Percentiles rank a stretch among this genome's conserved stretches.
Conservation (phyloP, 1,140 invertebrate genomes). For the Psix sp. region DNA sequence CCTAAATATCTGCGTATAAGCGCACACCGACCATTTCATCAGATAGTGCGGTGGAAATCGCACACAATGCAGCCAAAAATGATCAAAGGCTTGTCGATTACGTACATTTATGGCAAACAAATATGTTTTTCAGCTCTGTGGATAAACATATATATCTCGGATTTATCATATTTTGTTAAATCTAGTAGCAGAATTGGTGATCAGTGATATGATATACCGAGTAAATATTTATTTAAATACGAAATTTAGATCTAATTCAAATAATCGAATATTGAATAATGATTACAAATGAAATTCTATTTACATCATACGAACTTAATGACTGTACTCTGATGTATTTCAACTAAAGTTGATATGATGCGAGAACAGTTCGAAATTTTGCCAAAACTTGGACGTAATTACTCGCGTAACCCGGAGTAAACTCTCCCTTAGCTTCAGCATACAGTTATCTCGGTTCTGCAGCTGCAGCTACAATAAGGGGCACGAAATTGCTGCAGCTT, state of each 20-base stretch:
- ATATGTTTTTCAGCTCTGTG: not conserved
- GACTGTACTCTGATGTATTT: too few relatives aligned
- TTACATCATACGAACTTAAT: too few relatives aligned
- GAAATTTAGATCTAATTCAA: too few relatives aligned
- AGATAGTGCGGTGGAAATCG: conserved; percentile 17
- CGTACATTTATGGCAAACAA: conserved; percentile 20
- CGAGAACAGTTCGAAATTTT: conserved; percentile 20
- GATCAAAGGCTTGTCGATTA: conserved; percentile 31
- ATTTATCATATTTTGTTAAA: too few relatives aligned
- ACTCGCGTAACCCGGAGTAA: conserved; percentile 52
- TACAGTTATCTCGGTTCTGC: conserved; percentile 57
- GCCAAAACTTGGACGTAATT: conserved; percentile 49
- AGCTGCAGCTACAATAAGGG: conserved; percentile 42
- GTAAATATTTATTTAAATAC: too few relatives aligned
- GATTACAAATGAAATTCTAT: too few relatives aligned
- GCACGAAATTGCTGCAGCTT: conserved; percentile 60
- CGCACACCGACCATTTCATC: conserved; percentile 32
- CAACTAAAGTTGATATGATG: conserved; percentile 39
- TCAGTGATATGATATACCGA: too few relatives aligned
- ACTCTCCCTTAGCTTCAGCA: conserved; percentile 48
- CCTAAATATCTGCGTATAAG: conserved; percentile 48
- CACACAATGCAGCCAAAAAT: conserved; percentile 26
- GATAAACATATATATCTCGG: too few relatives aligned
- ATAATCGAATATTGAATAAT: too few relatives aligned
- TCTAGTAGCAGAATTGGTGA: too few relatives aligned